Percentiles rank a stretch among this genome's conserved stretches.
Evolutionary conservation across 1,140 invertebrate genomes (phyloP).

Genomic region (Hydropsyche tenuis): DNA sequence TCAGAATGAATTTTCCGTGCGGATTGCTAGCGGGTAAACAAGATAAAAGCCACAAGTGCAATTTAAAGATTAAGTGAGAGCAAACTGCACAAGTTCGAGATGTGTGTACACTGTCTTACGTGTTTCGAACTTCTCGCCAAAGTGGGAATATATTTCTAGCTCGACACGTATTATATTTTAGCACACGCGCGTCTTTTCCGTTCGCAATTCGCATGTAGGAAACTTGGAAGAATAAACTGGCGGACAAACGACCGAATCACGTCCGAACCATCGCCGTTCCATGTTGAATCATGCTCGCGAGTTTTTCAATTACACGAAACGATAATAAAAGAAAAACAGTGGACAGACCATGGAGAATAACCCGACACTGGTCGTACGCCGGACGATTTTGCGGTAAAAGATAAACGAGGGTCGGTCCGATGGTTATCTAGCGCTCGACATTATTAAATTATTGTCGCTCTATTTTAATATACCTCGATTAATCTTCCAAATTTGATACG

Average conservation of each 20-base stretch:
- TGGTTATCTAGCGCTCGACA: neutral
- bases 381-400: neutral
- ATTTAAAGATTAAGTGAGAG: conserved; percentile 16
- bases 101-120: neutral
- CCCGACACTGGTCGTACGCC: neutral
- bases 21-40: conserved; percentile 1
- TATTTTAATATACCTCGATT: neutral
- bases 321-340: too few species aligned
- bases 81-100: neutral
- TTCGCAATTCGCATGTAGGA: too few species aligned
- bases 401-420: conserved; percentile 1
- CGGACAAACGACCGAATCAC: too few species aligned
- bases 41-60: conserved; percentile 19
- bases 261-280: too few species aligned
- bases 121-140: neutral
- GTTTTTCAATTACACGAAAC: too few species aligned
- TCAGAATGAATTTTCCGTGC: conserved; percentile 2
- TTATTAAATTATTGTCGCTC: neutral
- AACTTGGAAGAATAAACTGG: too few species aligned
- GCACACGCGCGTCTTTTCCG: too few species aligned
- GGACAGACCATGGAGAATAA: neutral
- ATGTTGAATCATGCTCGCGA: too few species aligned
- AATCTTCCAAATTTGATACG: neutral
- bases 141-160: too few species aligned
- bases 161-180: too few species aligned